Conservation (phyloP, 2,888 invertebrate species). For the Eupithecia exiguata region DNA sequence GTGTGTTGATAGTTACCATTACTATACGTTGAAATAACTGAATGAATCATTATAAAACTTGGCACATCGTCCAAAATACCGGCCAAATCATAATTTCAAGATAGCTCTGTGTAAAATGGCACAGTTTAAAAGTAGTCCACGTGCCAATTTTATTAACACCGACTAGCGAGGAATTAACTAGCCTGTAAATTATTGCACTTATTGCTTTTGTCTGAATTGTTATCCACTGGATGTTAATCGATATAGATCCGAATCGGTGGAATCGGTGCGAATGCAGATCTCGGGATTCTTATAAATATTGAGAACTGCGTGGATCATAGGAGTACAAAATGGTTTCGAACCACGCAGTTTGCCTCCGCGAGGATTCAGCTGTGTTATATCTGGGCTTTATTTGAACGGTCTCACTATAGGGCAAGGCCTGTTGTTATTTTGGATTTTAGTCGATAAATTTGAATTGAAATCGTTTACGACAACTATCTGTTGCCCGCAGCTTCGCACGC, state of each 20-base stretch:
- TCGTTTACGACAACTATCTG: too few relatives aligned
- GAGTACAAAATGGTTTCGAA: background rate
- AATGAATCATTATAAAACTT: background rate
- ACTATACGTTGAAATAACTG: background rate
- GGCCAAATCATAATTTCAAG: background rate
- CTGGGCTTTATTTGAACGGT: background rate
- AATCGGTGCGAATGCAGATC: background rate
- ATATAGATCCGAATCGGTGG: background rate
- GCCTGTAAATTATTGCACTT: background rate
- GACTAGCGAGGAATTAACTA: background rate
- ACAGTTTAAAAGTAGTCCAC: background rate
- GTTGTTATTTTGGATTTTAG: background rate
- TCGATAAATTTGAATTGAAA: background rate
- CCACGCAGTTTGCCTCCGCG: background rate
- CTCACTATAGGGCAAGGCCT: background rate
- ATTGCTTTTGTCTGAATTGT: background rate
- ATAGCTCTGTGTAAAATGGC: background rate
- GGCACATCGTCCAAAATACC: background rate
- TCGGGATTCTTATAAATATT: background rate
- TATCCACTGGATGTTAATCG: background rate
- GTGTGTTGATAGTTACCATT: slow-evolving; percentile 5
- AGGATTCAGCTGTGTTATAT: background rate
- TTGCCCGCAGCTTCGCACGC: too few relatives aligned
- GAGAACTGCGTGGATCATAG: background rate
- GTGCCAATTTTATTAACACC: background rate